phyloP scores from a whole-genome alignment of 2,797 vertebrate genomes.

The Dryobates pubescens region DNA sequence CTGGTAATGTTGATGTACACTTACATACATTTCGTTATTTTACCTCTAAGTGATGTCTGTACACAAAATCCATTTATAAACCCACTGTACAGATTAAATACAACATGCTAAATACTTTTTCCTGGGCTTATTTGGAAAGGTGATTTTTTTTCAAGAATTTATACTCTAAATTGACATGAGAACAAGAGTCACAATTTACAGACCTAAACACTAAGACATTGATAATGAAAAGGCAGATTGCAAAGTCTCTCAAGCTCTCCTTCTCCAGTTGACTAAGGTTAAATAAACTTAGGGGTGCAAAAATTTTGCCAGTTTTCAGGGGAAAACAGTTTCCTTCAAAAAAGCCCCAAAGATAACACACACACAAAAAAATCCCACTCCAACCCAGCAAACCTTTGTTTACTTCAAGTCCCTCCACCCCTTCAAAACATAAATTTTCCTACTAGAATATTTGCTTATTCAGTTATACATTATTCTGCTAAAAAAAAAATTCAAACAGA shows the following conservation, averaged over 20 bases:
- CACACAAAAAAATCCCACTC: not conserved
- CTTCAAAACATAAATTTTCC: not conserved
- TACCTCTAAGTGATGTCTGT: accelerated
- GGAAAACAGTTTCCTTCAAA: not conserved
- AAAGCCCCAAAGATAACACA: not conserved
- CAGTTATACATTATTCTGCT: not conserved
- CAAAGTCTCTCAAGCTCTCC: not conserved
- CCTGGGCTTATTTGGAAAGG: not conserved
- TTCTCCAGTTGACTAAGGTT: not conserved
- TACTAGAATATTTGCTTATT: not conserved
- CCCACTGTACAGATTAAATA: not conserved
- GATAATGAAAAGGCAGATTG: not conserved
- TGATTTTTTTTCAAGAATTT: not conserved
- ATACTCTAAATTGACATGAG: not conserved
- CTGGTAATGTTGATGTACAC: not conserved
- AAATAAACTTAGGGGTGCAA: not conserved
- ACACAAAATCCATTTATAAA: not conserved
- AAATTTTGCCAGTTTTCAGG: not conserved
- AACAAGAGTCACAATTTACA: not conserved
- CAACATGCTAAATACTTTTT: not conserved
- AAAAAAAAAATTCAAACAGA: not conserved
- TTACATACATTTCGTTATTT: not conserved
- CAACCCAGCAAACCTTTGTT: not conserved
- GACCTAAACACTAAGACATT: not conserved
- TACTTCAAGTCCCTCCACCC: not conserved